Conservation (phyloP, 2,888 invertebrate species). For the Rhamphomyia laevipes region DNA sequence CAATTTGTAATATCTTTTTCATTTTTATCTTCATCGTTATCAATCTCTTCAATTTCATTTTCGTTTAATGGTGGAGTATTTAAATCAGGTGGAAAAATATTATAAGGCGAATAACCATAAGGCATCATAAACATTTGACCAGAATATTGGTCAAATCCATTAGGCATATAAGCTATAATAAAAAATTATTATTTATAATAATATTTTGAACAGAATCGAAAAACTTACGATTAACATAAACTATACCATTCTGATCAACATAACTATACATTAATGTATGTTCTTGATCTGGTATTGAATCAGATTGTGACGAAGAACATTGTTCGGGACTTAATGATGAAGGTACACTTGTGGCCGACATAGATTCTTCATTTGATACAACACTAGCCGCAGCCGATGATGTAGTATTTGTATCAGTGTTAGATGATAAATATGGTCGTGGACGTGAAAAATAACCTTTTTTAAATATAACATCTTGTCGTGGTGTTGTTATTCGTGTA, state of each 20-base stretch:
- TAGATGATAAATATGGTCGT: conserved; percentile 12
- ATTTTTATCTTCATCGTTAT: background rate
- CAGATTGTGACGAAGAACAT: conserved; percentile 13
- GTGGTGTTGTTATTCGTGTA: conserved; percentile 55
- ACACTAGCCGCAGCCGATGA: conserved; percentile 17
- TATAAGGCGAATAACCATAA: conserved; percentile 17
- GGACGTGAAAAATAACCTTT: conserved; percentile 50
- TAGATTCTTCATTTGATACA: conserved; percentile 17
- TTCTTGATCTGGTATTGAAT: conserved; percentile 13
- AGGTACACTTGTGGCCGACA: conserved; percentile 14
- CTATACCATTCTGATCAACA: conserved; percentile 41
- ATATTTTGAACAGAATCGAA: background rate
- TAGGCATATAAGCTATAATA: conserved; percentile 13
- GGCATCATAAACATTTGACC: conserved; percentile 19
- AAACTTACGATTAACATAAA: conserved; percentile 40
- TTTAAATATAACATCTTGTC: conserved; percentile 58
- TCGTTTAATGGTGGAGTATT: conserved; percentile 6
- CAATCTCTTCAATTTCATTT: background rate
- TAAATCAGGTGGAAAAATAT: conserved; percentile 12
- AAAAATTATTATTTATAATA: background rate
- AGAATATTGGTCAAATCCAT: conserved; percentile 16
- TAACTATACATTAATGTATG: conserved; percentile 27
- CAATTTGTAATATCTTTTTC: background rate
- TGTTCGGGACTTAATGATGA: conserved; percentile 16
- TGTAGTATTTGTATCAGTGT: conserved; percentile 14